Evolutionary conservation across 2,797 vertebrate genomes (phyloP), one percentile per base, ranked within the genome.

Genomic region (Alectoris magna): DNA sequence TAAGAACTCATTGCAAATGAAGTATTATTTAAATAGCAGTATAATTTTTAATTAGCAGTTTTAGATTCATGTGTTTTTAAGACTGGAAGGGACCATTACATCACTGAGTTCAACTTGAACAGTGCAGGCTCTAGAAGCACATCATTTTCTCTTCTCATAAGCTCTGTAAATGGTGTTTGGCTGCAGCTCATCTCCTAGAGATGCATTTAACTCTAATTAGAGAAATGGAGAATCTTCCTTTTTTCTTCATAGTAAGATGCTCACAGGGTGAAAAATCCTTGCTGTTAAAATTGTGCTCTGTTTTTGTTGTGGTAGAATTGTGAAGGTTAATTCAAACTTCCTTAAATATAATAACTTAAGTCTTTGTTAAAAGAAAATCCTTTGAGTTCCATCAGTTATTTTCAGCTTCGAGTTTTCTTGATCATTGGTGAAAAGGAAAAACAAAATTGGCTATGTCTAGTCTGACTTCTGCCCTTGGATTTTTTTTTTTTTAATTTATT

Each of bases 311-410:
- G 24, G 38, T 15, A 4, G 4, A 76, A 24, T 10, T 92, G n/a
- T 13, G 89, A n/a, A 88, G 76, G 19, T 77, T 91, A 39, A 86
- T 87, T 92, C 31, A 36, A 88, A 58, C n/a, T 91, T 91, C 36
- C 18, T 51, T 87, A 34, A 66, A 82, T n/a, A 79, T 89, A 84
- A 79, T 73, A 56, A 56, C 27, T 59, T 71, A 53, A 23, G 59
- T 6, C 23, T 86, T 90, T 55, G 16, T 76, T 83, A 43, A 82
- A 82, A 7, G 77, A 79, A 82, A 24, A 77, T 73, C 46, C 18
- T 55, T 64, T 64, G 39, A 58, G 87, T 94, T 91, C 23, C 15
- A 38, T 34, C 34, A 26, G 60, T 31, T 71, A 17, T 48, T 87
- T 81, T 34, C 53, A 77, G 51, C 7, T 7, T 71, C 64, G 51